Conservation (phyloP, 2,888 invertebrate species). For the Portevinia maculata region DNA sequence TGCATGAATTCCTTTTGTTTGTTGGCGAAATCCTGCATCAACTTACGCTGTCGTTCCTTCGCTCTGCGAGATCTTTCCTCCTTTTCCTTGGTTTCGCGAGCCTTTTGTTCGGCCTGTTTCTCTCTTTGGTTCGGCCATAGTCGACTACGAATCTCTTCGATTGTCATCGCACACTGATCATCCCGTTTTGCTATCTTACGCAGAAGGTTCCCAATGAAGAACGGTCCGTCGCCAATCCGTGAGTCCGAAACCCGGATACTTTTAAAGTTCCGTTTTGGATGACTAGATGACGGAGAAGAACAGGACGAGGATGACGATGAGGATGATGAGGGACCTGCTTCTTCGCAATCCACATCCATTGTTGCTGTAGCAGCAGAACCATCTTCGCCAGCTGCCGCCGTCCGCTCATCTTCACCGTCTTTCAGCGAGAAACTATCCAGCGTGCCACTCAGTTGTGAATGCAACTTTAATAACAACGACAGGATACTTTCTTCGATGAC, state of each 20-base stretch:
- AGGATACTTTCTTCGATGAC: constrained; percentile 94
- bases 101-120: constrained; percentile 89
- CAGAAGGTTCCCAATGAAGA: constrained; percentile 92
- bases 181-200: constrained; percentile 89
- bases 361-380: constrained; percentile 54
- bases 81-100: constrained; percentile 86
- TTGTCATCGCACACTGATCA: constrained; percentile 87
- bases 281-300: constrained; percentile 62
- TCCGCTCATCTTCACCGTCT: constrained; percentile 80
- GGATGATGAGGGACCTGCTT: constrained; percentile 79
- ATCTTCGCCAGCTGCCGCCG: constrained; percentile 24
- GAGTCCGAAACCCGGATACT: constrained; percentile 81
- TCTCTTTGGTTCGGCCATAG: constrained; percentile 93
- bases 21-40: constrained; percentile 96
- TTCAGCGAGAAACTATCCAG: constrained; percentile 91
- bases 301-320: constrained; percentile 49
- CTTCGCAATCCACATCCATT: constrained; percentile 81
- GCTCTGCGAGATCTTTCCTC: constrained; percentile 93
- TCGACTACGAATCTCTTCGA: constrained; percentile 88
- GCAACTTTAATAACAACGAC: constrained; percentile 93
- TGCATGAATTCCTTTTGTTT: constrained; percentile 96
- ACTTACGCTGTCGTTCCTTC: constrained; percentile 93
- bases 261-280: constrained; percentile 75
- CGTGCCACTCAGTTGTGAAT: constrained; percentile 93
- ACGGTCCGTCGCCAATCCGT: constrained; percentile 91